Evolutionary conservation across 2,797 vertebrate species (phyloP).

Genomic region (Gouania willdenowi): DNA sequence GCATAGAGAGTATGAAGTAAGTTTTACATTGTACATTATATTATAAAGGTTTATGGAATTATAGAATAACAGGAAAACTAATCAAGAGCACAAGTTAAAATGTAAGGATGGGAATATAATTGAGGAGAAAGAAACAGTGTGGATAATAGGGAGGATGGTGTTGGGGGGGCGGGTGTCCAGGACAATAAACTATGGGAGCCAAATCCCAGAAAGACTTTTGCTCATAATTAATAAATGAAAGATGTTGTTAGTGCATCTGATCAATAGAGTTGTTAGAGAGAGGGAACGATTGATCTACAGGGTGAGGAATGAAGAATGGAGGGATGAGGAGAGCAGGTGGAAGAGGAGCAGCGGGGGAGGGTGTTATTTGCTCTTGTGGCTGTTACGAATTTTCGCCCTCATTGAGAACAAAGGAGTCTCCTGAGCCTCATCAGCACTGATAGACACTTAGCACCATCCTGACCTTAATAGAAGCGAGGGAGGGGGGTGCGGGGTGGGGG

Average conservation of each 20-base stretch:
- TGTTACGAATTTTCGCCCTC: slow-evolving; percentile 67
- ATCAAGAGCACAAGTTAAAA: too few relatives aligned
- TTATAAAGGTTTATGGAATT: too few relatives aligned
- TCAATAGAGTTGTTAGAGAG: slow-evolving; percentile 69
- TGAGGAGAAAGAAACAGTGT: not conserved
- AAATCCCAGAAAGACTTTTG: slow-evolving; percentile 59
- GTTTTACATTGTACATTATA: too few relatives aligned
- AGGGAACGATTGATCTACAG: slow-evolving; percentile 55
- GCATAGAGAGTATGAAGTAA: too few relatives aligned
- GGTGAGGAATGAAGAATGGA: slow-evolving; percentile 50
- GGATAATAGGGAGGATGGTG: not conserved
- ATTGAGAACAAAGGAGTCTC: slow-evolving; percentile 72
- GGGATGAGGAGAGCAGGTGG: slow-evolving; percentile 5
- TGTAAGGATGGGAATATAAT: slow-evolving; percentile 9
- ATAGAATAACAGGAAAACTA: too few relatives aligned
- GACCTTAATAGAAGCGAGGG: slow-evolving; percentile 55
- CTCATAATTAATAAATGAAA: slow-evolving; percentile 75
- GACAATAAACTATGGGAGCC: slow-evolving; percentile 20
- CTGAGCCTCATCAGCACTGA: slow-evolving; percentile 69
- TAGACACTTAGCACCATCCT: slow-evolving; percentile 72
- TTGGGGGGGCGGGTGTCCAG: not conserved
- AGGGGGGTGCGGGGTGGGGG: not conserved
- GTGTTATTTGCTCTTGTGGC: slow-evolving; percentile 52
- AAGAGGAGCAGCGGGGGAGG: not conserved
- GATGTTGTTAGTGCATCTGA: slow-evolving; percentile 71